Evolutionary conservation across 2,113 vertebrate genomes (phyloP).

Genomic region (Lamprotornis superbus): DNA sequence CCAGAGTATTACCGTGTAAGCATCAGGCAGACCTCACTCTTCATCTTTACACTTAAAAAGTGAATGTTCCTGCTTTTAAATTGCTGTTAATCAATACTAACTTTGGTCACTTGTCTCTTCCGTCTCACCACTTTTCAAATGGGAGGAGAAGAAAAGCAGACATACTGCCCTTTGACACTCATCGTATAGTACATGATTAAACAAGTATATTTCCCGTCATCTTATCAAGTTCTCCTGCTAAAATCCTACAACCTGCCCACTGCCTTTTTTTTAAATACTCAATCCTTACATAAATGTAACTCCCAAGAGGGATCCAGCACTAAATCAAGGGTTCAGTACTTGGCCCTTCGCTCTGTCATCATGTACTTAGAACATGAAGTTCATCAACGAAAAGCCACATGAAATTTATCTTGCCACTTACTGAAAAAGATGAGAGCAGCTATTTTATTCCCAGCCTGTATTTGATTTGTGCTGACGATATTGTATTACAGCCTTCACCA

Average conservation of each 20-base stretch:
- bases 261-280: neutral
- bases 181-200: rapidly evolving
- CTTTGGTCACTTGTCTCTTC: neutral
- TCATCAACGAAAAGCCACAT: neutral
- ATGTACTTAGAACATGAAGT: rapidly evolving
- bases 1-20: neutral
- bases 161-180: neutral
- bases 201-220: neutral
- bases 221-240: neutral
- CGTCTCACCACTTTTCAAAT: neutral
- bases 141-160: neutral
- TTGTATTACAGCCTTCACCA: neutral
- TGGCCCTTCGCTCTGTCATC: neutral
- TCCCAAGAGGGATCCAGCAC: neutral
- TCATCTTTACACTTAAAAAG: neutral
- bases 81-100: neutral
- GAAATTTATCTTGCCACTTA: neutral
- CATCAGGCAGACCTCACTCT: neutral
- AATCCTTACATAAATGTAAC: neutral
- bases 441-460: neutral
- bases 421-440: neutral
- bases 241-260: neutral
- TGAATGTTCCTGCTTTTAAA: neutral
- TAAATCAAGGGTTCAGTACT: neutral
- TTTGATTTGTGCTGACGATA: neutral